A percentile compares a stretch with the other conserved stretches of the same genome.
Evolutionary conservation across 2,888 invertebrate genomes (phyloP).

Genomic region (Drosophila anomalipes): DNA sequence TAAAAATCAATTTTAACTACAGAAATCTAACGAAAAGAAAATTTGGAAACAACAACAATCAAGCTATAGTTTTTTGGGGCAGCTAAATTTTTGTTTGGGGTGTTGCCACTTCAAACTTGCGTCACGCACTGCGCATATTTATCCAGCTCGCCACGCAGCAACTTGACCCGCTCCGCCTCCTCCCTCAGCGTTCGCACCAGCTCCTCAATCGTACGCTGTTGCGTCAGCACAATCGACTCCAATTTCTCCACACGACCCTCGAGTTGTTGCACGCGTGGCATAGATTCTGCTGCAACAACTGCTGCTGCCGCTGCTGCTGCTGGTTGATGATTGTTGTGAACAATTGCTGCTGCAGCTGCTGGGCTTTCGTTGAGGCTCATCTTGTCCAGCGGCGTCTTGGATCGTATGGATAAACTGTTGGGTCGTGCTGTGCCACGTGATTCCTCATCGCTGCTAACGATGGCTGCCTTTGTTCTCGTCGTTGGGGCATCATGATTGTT

Average conservation of each 20-base stretch:
- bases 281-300: slow-evolving; percentile 26
- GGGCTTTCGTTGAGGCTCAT: slow-evolving; percentile 36
- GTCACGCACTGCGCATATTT: slow-evolving; percentile 90
- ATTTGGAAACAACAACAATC: slow-evolving; percentile 50
- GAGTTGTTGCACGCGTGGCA: slow-evolving; percentile 76
- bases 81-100: slow-evolving; percentile 3
- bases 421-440: slow-evolving; percentile 75
- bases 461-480: slow-evolving; percentile 28
- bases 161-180: slow-evolving; percentile 88
- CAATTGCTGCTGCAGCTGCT: slow-evolving; percentile 24
- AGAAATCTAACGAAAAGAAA: slow-evolving; percentile 43
- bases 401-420: slow-evolving; percentile 82
- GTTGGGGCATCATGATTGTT: slow-evolving; percentile 61
- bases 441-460: slow-evolving; percentile 75
- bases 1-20: slow-evolving; percentile 70
- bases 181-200: slow-evolving; percentile 87
- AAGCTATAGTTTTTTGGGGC: slow-evolving; percentile 35
- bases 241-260: slow-evolving; percentile 84
- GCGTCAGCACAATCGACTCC: slow-evolving; percentile 81
- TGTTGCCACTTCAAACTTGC: slow-evolving; percentile 87
- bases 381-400: slow-evolving; percentile 82
- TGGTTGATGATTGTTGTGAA: slow-evolving; percentile 49
- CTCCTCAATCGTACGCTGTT: slow-evolving; percentile 88
- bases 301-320: slow-evolving; percentile 14
- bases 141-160: slow-evolving; percentile 89